A percentile compares a stretch with the other conserved stretches of the same genome.
Evolutionary conservation across 2,888 invertebrate genomes (phyloP).

Genomic region (Macaria notata): DNA sequence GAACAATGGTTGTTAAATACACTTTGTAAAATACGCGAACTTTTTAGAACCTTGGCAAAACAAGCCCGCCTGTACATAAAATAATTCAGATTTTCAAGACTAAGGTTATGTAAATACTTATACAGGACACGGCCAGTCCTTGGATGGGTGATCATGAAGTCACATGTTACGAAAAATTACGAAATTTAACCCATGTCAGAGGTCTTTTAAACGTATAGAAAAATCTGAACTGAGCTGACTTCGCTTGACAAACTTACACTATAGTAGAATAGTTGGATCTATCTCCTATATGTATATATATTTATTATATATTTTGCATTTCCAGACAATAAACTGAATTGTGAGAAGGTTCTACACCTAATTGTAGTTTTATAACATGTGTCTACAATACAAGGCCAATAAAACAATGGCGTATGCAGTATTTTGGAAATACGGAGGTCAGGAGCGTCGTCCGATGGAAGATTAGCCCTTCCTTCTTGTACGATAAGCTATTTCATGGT

Average conservation of each 20-base stretch:
- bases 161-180: too few species aligned
- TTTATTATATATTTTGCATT: too few species aligned
- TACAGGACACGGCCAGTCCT: too few species aligned
- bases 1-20: conserved; percentile 51
- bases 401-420: conserved; percentile 60
- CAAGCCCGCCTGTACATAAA: not conserved
- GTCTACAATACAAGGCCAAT: conserved; percentile 31
- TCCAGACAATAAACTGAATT: not conserved
- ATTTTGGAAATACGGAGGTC: conserved; percentile 78
- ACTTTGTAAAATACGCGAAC: conserved; percentile 4
- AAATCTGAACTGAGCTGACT: too few species aligned
- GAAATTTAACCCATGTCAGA: too few species aligned
- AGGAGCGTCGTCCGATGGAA: conserved; percentile 52
- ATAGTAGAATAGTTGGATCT: too few species aligned
- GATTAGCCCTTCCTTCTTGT: conserved; percentile 70
- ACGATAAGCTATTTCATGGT: conserved; percentile 70
- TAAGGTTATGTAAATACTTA: not conserved
- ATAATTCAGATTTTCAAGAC: too few species aligned
- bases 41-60: conserved; percentile 10
- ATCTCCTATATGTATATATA: too few species aligned
- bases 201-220: too few species aligned
- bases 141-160: too few species aligned
- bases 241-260: too few species aligned
- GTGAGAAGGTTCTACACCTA: conserved; percentile 1
- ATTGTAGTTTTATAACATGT: conserved; percentile 26